A percentile compares a stretch with the other conserved stretches of the same genome.
phyloP scores from a whole-genome alignment of 2,888 invertebrate species.

The Allophyes oxyacanthae region DNA sequence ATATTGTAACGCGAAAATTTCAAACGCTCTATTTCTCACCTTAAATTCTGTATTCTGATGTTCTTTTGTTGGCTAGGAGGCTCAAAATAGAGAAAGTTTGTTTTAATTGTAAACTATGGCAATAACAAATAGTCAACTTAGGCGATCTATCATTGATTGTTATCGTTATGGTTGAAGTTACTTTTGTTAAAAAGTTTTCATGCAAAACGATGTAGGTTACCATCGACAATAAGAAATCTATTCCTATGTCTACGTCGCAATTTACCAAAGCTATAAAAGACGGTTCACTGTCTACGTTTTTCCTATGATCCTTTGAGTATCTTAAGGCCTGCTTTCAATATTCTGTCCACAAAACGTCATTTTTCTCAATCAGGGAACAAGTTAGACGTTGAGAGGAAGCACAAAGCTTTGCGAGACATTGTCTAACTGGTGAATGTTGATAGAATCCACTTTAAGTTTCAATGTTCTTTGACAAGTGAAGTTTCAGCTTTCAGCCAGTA shows the following conservation, averaged over 20 bases:
- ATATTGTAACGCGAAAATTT: slow-evolving; percentile 37
- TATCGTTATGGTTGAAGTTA: slow-evolving; percentile 21
- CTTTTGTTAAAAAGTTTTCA: slow-evolving; percentile 18
- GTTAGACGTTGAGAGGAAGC: slow-evolving; percentile 6
- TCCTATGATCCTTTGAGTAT: slow-evolving; percentile 11
- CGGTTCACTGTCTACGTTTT: slow-evolving; percentile 1
- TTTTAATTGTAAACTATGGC: slow-evolving; percentile 32
- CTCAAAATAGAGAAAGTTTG: slow-evolving; percentile 39
- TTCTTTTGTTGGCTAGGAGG: slow-evolving; percentile 22
- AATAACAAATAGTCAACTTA: slow-evolving; percentile 27
- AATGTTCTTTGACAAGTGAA: slow-evolving; percentile 29
- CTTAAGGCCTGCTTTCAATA: slow-evolving; percentile 14
- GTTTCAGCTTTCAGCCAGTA: slow-evolving; percentile 33
- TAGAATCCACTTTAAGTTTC: slow-evolving; percentile 49
- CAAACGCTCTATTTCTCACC: slow-evolving; percentile 47
- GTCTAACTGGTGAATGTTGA: slow-evolving; percentile 39
- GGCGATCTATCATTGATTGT: slow-evolving; percentile 39
- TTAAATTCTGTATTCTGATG: slow-evolving; percentile 34
- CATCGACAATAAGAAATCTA: slow-evolving; percentile 4
- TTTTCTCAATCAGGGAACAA: slow-evolving; percentile 24
- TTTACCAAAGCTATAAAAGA: slow-evolving; percentile 11
- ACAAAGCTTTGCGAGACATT: slow-evolving; percentile 38
- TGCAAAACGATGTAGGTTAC: background rate
- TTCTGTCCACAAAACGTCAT: slow-evolving; percentile 38
- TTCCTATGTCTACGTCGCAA: slow-evolving; percentile 4